Evolutionary conservation across 2,888 invertebrate genomes (phyloP), one percentile per base, ranked within the genome.

Genomic region (Melangyna quadrimaculata): DNA sequence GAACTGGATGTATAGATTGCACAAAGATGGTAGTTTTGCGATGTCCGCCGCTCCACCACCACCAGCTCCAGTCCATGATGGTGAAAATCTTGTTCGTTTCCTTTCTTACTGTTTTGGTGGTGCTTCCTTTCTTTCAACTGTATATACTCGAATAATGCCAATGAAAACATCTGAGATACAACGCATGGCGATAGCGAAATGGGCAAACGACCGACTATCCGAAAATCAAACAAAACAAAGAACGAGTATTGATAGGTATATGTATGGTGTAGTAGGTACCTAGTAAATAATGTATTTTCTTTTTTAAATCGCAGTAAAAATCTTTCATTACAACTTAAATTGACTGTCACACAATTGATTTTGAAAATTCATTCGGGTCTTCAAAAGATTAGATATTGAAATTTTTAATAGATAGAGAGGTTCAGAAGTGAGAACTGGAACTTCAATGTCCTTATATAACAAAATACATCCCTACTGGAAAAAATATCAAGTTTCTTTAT

Each of bases 321-420:
- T 32, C 19, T 65, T 48, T 48, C 29, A 51, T 37, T 48, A 57
- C 65, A 65, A 32, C n/a, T 40, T 40, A 77, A 77, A 82, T 53
- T 72, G 77, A 72, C 51, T 72, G 61, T 37, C 69, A 73, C 69
- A 78, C 72, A 82, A 55, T 72, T 51, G 45, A 59, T 43, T 45
- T 32, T 45, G 14, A 27, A 43, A 40, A 37, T 40, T 27, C 17
- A 37, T 29, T 29, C 9, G n/a, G n/a, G 1, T 4, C 1, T n/a
- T 29, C 3, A n/a, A 27, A 27, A n/a, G n/a, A 27, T 51, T 14
- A 53, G 29, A n/a, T 29, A 27, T 53, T 9, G 4, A 53, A 7
- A 27, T 27, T 3, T 24, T 48, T 48, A 48, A 12, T 22, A 6
- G 10, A 19, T n/a, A n/a, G 7, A 35, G 35, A 27, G 6, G 6